Percentiles rank a stretch among this genome's conserved stretches.
These are phyloP conservation scores for Phalangium opilio DNA, from an alignment of 2,888 invertebrate species.

Conservation along the genomic window DNA sequence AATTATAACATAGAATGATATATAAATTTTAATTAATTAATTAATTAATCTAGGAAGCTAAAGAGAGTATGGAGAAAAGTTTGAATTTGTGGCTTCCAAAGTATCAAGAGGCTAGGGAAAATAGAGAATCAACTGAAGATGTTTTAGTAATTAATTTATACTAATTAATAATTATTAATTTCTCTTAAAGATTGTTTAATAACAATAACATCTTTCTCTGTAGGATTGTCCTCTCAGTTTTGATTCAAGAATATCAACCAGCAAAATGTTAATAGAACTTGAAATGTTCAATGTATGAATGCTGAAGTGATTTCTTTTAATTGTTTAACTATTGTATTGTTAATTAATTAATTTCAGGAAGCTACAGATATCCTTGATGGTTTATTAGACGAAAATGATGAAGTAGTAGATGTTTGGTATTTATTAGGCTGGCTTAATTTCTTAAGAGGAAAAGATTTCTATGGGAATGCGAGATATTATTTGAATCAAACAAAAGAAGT, in stretches of 20 bases:
- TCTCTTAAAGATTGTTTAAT: too few species aligned
- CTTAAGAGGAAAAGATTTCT: conserved; percentile 30
- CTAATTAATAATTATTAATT: too few species aligned
- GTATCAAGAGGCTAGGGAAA: conserved; percentile 19
- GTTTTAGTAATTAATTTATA: too few species aligned
- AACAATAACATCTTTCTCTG: conserved; percentile 5
- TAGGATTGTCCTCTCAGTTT: conserved; percentile 27
- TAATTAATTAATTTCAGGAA: too few species aligned
- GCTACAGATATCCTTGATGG: conserved; percentile 32
- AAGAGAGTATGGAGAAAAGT: conserved; percentile 28
- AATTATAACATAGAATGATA: too few species aligned
- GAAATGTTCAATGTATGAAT: conserved; percentile 30
- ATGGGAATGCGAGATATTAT: conserved; percentile 30
- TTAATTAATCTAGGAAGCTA: conserved; percentile 25
- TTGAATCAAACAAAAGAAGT: conserved; percentile 31
- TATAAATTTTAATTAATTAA: conserved; percentile 6
- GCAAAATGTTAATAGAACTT: conserved; percentile 32
- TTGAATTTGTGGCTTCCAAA: conserved; percentile 33
- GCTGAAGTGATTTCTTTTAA: too few species aligned
- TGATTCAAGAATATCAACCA: conserved; percentile 29
- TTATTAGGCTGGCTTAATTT: conserved; percentile 33
- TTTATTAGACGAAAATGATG: conserved; percentile 34
- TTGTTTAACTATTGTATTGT: too few species aligned
- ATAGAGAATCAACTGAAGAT: background rate
- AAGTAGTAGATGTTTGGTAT: conserved; percentile 34